Percentiles rank a stretch among this genome's conserved stretches.
Evolutionary conservation across 1,140 invertebrate genomes (phyloP).

Genomic region (Caenorhabditis latens): DNA sequence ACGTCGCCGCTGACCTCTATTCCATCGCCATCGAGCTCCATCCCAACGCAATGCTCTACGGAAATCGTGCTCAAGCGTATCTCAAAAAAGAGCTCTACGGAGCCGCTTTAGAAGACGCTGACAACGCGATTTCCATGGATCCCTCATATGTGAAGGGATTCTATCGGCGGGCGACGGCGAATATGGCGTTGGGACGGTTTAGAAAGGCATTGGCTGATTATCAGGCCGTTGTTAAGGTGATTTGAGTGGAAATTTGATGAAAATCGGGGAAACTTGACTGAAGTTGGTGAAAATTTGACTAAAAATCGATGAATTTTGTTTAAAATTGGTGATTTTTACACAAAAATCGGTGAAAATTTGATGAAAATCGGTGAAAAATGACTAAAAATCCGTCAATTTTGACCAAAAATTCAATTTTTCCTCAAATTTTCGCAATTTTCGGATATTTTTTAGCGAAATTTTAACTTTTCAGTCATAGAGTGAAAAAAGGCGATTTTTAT

Average conservation of each 20-base stretch:
- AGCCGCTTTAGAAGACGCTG: constrained; percentile 90
- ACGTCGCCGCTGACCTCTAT: constrained; percentile 90
- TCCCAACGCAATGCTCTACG: constrained; percentile 86
- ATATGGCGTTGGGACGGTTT: constrained; percentile 97
- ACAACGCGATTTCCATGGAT: constrained; percentile 90
- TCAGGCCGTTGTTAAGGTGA: constrained; percentile 82
- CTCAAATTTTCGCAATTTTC: too few species aligned
- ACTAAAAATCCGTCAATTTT: too few species aligned
- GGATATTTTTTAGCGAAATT: too few species aligned
- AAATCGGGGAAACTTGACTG: too few species aligned
- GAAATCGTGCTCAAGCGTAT: constrained; percentile 84
- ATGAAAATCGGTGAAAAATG: too few species aligned
- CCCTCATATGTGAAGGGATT: constrained; percentile 91
- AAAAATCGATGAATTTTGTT: too few species aligned
- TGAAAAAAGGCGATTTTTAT: too few species aligned
- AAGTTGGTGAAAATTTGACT: too few species aligned
- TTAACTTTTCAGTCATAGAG: too few species aligned
- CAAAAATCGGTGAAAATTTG: too few species aligned
- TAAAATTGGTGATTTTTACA: too few species aligned
- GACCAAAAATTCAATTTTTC: too few species aligned
- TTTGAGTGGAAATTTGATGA: not conserved
- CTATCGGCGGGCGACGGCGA: constrained; percentile 89
- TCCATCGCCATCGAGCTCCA: constrained; percentile 90
- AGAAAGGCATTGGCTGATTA: constrained; percentile 95
- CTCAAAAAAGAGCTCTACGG: constrained; percentile 86